Conservation (phyloP, 2,113 vertebrate species). For the Gobio gobio region DNA sequence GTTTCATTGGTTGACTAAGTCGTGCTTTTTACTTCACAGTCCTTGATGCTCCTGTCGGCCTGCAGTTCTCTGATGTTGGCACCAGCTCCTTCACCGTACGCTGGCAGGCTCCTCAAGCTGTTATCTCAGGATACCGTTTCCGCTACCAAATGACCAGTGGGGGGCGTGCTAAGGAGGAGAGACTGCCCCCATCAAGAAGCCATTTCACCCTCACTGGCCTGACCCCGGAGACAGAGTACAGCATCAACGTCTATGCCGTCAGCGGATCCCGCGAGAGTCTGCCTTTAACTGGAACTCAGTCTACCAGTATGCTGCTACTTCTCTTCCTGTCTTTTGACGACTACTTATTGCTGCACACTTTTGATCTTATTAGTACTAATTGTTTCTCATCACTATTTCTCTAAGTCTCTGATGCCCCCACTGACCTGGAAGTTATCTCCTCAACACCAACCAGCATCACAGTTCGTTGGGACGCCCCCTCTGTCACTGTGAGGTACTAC, state of each 20-base stretch:
- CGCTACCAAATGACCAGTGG: slow-evolving; percentile 81
- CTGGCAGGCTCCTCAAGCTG: slow-evolving; percentile 88
- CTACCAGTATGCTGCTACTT: slow-evolving; percentile 81
- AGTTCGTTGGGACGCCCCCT: slow-evolving; percentile 91
- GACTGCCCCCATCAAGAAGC: slow-evolving; percentile 87
- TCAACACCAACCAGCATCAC: slow-evolving; percentile 85
- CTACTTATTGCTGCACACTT: neutral
- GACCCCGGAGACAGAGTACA: slow-evolving; percentile 85
- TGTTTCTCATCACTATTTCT: neutral
- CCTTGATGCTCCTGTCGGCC: slow-evolving; percentile 86
- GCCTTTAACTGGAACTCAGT: slow-evolving; percentile 85
- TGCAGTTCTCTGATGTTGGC: slow-evolving; percentile 89
- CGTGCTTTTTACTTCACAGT: slow-evolving; percentile 68
- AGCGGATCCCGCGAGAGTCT: slow-evolving; percentile 80
- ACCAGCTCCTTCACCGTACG: slow-evolving; percentile 92
- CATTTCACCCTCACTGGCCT: slow-evolving; percentile 92
- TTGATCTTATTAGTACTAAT: neutral
- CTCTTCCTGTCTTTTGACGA: neutral
- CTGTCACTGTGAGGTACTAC: slow-evolving; percentile 93
- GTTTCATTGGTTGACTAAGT: neutral
- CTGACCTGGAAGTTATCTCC: slow-evolving; percentile 86
- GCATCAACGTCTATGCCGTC: slow-evolving; percentile 84
- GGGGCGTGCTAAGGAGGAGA: slow-evolving; percentile 85
- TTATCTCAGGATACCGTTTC: slow-evolving; percentile 85
- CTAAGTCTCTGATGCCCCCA: slow-evolving; percentile 92